phyloP scores from a whole-genome alignment of 2,797 vertebrate genomes.

The Channallabes apus region DNA sequence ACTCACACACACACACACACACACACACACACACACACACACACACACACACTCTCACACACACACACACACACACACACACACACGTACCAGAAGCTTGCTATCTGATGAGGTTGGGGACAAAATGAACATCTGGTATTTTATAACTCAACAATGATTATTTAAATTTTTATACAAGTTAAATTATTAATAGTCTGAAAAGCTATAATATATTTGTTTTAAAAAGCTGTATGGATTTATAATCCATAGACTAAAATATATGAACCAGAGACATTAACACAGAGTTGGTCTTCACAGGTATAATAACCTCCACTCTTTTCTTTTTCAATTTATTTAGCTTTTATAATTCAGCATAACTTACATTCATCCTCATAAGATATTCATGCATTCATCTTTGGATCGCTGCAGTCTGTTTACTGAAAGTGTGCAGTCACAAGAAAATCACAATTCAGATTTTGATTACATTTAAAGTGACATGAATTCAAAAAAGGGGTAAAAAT shows the following conservation, averaged over 20 bases:
- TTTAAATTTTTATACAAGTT: neutral
- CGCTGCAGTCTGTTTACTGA: no score
- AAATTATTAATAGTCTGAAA: neutral
- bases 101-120: neutral
- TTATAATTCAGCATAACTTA: neutral
- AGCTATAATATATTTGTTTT: neutral
- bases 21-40: no score
- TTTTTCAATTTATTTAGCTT: neutral
- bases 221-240: neutral
- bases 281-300: neutral
- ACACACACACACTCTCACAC: no score
- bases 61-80: slow-evolving; percentile 5
- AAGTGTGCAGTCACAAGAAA: no score
- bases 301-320: neutral
- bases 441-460: no score
- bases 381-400: neutral
- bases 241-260: neutral
- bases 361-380: neutral
- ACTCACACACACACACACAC: neutral
- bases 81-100: neutral
- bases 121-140: neutral
- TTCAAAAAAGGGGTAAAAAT: no score
- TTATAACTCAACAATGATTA: neutral
- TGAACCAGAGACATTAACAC: neutral
- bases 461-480: no score